Percentiles rank a stretch among this genome's conserved stretches.
These are phyloP conservation scores for Lophius piscatorius DNA, from an alignment of 2,113 vertebrate species.

Conservation along the genomic window DNA sequence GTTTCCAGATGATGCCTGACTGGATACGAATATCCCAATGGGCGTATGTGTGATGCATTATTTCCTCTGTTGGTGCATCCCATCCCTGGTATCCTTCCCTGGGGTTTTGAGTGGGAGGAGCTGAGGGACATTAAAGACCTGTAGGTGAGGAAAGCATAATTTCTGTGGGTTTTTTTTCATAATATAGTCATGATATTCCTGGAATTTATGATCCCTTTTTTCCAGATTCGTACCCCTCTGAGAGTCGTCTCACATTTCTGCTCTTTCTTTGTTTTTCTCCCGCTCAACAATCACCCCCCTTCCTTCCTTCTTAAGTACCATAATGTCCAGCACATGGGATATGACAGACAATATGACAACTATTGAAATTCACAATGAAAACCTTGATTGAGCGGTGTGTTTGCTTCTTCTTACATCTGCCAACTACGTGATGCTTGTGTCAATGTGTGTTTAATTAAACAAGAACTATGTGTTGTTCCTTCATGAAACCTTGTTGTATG, in stretches of 20 bases:
- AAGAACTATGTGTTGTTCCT: no score
- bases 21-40: constrained; percentile 30
- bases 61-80: constrained; percentile 23
- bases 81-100: constrained; percentile 18
- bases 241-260: constrained; percentile 24
- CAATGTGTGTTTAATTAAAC: no score
- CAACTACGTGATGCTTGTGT: no score
- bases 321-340: not conserved
- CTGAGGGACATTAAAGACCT: constrained; percentile 7
- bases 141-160: constrained; percentile 3
- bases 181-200: constrained; percentile 2
- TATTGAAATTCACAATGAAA: constrained; percentile 4
- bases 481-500: no score
- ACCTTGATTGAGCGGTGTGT: not conserved
- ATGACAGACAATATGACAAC: constrained; percentile 6
- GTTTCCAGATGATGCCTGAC: constrained; percentile 33
- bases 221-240: constrained; percentile 18
- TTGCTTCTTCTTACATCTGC: not conserved
- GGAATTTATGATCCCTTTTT: constrained; percentile 23
- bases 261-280: not conserved
- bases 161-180: constrained; percentile 6
- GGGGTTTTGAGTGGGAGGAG: constrained; percentile 28
- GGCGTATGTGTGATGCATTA: constrained; percentile 27
- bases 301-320: not conserved
- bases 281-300: constrained; percentile 7